Evolutionary conservation across 2,113 vertebrate genomes (phyloP).

Genomic region (Rafetus swinhoei): DNA sequence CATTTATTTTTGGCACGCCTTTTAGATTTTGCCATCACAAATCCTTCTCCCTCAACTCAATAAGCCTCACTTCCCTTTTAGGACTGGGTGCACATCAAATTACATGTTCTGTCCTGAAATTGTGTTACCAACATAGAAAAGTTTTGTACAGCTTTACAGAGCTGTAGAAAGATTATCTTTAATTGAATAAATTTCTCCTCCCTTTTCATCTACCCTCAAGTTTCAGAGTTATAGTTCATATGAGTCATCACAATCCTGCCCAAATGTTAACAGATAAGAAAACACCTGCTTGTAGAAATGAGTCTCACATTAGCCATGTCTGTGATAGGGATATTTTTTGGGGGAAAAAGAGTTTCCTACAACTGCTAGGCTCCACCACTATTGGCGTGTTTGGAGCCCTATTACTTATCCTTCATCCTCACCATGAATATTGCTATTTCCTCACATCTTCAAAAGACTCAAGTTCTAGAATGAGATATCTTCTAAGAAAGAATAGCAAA

Average conservation of each 20-base stretch:
- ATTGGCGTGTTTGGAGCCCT: neutral
- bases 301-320: neutral
- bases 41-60: neutral
- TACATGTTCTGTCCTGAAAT: neutral
- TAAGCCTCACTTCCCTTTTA: neutral
- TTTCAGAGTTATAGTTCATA: neutral
- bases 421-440: accelerated
- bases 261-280: neutral
- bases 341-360: neutral
- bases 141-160: neutral
- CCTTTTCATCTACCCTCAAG: neutral
- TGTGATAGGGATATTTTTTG: neutral
- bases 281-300: neutral
- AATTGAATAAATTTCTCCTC: neutral
- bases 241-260: neutral
- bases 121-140: neutral
- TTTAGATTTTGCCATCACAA: neutral
- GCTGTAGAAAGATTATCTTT: neutral
- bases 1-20: neutral
- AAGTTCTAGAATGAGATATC: neutral
- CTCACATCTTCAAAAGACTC: neutral
- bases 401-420: accelerated
- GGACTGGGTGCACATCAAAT: neutral
- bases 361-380: neutral
- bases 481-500: neutral